phyloP scores from a whole-genome alignment of 1,140 invertebrate genomes.

The Agrilus planipennis region DNA sequence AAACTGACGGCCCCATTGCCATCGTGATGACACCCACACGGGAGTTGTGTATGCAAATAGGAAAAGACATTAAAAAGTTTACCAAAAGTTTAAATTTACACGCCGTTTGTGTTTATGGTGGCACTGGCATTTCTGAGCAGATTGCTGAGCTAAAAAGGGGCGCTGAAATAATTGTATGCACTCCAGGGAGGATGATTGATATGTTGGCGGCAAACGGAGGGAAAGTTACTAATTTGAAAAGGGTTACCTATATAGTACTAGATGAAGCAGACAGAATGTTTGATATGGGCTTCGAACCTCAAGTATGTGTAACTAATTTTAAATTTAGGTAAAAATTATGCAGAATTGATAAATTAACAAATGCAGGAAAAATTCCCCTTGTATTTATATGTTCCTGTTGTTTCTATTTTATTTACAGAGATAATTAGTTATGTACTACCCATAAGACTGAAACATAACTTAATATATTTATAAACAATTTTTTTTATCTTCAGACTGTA shows the following conservation, averaged over 20 bases:
- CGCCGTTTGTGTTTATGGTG: slow-evolving; percentile 96
- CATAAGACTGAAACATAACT: no score
- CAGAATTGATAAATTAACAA: background rate
- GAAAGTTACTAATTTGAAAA: slow-evolving; percentile 87
- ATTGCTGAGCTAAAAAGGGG: slow-evolving; percentile 95
- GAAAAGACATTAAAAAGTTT: slow-evolving; percentile 94
- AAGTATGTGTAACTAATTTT: no score
- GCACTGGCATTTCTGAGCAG: slow-evolving; percentile 93
- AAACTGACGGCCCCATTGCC: slow-evolving; percentile 92
- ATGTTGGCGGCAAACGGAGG: slow-evolving; percentile 98
- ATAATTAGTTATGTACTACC: no score
- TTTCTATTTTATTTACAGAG: background rate
- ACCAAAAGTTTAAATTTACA: slow-evolving; percentile 75
- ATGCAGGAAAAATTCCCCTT: background rate
- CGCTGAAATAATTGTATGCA: slow-evolving; percentile 98
- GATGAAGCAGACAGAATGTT: slow-evolving; percentile 99
- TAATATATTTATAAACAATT: no score
- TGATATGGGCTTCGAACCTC: slow-evolving; percentile 99
- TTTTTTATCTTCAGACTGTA: no score
- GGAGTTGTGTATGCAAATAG: slow-evolving; percentile 98
- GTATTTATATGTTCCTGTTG: background rate
- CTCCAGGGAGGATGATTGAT: slow-evolving; percentile 98
- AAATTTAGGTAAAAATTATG: no score
- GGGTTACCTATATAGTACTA: slow-evolving; percentile 94
- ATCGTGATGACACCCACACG: slow-evolving; percentile 97